Base-by-base conservation (phyloP, 2,888 invertebrate species). In the Synanthedon formicaeformis region DNA sequence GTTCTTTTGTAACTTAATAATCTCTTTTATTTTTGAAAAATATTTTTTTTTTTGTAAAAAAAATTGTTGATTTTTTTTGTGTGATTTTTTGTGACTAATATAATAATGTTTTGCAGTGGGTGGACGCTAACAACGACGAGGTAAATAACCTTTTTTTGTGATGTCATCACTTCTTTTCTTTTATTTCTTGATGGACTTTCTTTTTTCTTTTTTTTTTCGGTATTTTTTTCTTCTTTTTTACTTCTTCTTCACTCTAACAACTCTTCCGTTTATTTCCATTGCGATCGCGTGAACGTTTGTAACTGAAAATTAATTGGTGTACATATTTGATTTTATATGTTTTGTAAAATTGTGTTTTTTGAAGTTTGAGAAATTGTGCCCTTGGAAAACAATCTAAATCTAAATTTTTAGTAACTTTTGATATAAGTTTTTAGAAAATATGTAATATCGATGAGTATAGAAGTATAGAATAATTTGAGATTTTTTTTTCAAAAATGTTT, bases 91-190 rank as follows among this genome's bases (percentile, higher is more conserved):
- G 76, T 87, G 71, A 82, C 84, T 84, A 84, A 85, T 90, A 57
- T 55, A 68, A 75, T 75, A 81, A 84, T 85, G 73, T 86, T 83
- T 87, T 86, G 69, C 90, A 91, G 91, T 91, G 91, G 91, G 90
- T 91, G 82, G 91, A 90, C 85, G 89, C 90, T 82, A 90, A 89
- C 85, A 89, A 88, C 78, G 90, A 90, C 64, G 91, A 91, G 91
- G 91, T 91, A 91, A 90, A 68, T 70, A 66, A 65, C 59, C 55
- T 63, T 66, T 65, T 66, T 65, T 61, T 60, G 57, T 58, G 58
- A 56, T 53, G 54, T 52, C 51, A 52, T 54, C 52, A 54, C 57
- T 54, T 55, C 53, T 56, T 52, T 51, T 48, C 52, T 55, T 51
- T 50, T 55, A 18, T 10, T 34, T 27, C n/a, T 50, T n/a, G 45